Base-by-base conservation (phyloP, 2,797 vertebrate genomes). In the Karalla daura region DNA sequence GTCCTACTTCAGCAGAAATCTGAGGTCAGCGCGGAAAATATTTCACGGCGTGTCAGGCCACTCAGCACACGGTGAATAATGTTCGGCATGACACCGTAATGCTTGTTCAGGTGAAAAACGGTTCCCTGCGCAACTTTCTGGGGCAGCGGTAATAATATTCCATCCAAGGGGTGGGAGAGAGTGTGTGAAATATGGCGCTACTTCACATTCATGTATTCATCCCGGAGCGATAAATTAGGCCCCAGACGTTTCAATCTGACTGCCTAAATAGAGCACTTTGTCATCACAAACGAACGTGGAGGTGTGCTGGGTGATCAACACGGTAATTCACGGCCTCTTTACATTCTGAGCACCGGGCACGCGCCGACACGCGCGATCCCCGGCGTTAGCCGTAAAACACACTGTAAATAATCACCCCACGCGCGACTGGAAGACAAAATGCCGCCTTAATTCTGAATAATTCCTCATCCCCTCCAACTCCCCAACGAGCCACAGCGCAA, bases 71-170 rank as follows among this genome's bases (percentile, higher is more conserved):
- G 51, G 88, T 92, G 91, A 93, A 75, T 92, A 92, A 93, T 93
- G 90, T 84, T 78, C 90, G 46, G 90, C 87, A 85, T 91, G 91
- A 93, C 92, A 91, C 81, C 55, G 83, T 90, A 91, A 89, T 89
- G 92, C 90, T 92, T 91, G 91, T 92, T 92, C 91, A 89, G 91
- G 92, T 93, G 92, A 93, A 91, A 91, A 92, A 93, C 80, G 82
- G 85, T 86, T 91, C 85, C 83, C 86, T 81, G 53, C 74, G 32
- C 75, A 84, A 85, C 89, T 92, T 92, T 93, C 92, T 91, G 85
- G 92, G 91, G 85, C 92, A 93, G 88, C 68, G 69, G 88, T 92
- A 91, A 93, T 93, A 89, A 91, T 89, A 92, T 91, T 93, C 87
- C 78, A 81, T 77, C 74, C 63, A 64, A 66, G 72, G n/a, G 70